Evolutionary conservation across 2,797 vertebrate species (phyloP), one percentile per base, ranked within the genome.

Genomic region (Molossus alvarezi): DNA sequence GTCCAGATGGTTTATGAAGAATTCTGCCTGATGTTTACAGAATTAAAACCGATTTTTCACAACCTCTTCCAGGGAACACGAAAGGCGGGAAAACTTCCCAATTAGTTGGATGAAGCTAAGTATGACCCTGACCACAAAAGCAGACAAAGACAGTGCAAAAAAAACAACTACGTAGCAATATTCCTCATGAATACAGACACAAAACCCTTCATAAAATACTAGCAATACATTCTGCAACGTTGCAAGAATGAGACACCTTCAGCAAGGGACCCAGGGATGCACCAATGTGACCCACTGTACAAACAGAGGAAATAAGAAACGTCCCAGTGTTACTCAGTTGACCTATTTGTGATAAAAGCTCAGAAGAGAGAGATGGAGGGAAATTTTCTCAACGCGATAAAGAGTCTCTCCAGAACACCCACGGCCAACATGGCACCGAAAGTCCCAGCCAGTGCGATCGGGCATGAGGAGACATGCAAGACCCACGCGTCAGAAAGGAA

Each of bases 1-100:
- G 51, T 75, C 55, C 41, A 37, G 45, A 21, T 57, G 21, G 29
- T 51, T 18, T 86, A n/a, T 45, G 21, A 62, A 88, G 18, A 95
- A 84, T 73, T 33, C 51, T 53, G 10, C 12, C 25, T 87, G 71
- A 91, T 11, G n/a, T 71, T 88, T 55, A 73, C 80, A 92, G 69
- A 91, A 75, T 76, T 60, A 77, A 69, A 23, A 53, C 41, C 25
- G 86, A 62, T n/a, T 77, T 51, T 45, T 62, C 5, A 84, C 11
- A 84, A 33, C 25, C 45, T 65, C 48, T 83, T 90, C 45, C 37
- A 45, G 88, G 80, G 73, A 69, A 92, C 0, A 77, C 27, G 76
- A 67, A 33, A 90, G 27, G 27, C 57, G 4, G 18, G 9, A 25
- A 51, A 10, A 57, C 23, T 64, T 84, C 58, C 23, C 73, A 79